Evolutionary conservation across 2,888 invertebrate genomes (phyloP), one percentile per base, ranked within the genome.

Genomic region (Oxytorus armatus): DNA sequence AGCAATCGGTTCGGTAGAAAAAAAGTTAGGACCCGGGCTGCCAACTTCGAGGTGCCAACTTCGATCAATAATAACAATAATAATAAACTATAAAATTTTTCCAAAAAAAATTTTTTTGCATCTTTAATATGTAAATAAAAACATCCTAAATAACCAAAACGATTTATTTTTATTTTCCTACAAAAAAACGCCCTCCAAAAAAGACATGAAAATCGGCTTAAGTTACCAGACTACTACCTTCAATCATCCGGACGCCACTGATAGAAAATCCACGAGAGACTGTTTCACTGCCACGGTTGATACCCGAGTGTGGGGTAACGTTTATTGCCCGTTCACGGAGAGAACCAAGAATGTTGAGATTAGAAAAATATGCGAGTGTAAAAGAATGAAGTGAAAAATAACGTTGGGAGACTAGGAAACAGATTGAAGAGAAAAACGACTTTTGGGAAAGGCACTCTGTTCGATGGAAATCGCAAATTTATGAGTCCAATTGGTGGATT

Each of bases 251-350:
- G 59, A 33, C 14, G 53, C n/a, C n/a, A 42, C 51, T 68, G n/a
- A 36, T 44, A 4, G 39, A 66, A 51, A 75, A 72, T 66, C 66
- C 65, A 23, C 47, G 36, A 59, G 44, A 21, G 42, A 18, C 29
- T 68, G n/a, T 80, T 76, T 80, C 79, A 79, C n/a, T 79, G 74
- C 63, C 70, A 76, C 66, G 72, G 61, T n/a, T 68, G 47, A 55
- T 44, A 55, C 68, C 25, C 36, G 21, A n/a, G 25, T 29, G 16
- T 29, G 18, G 25, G n/a, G n/a, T n/a, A n/a, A 18, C 16, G 18
- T n/a, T 73, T 61, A 61, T 44, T 51, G 53, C 16, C 51, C 21
- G 8, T 74, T 74, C 55, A 23, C 63, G 47, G 36, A 36, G 29
- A 21, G 14, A n/a, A 33, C 1, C 7, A 16, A 25, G 36, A 29